phyloP scores from a whole-genome alignment of 2,888 invertebrate species.

The Petrolisthes manimaculis region DNA sequence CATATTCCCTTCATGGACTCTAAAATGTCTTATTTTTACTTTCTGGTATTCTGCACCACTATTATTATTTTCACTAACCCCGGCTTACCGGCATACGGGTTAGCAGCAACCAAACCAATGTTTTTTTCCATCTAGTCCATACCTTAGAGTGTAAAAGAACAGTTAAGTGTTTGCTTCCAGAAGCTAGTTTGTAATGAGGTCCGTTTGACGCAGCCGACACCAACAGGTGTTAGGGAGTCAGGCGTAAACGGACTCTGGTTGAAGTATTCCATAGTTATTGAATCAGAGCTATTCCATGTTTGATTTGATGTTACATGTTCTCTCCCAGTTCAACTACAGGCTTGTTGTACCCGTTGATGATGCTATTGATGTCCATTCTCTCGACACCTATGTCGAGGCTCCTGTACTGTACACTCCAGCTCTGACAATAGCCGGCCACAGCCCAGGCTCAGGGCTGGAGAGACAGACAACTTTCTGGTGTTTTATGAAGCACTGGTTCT shows the following conservation, averaged over 20 bases:
- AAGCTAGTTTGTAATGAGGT: constrained; percentile 63
- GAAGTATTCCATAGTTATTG: constrained; percentile 65
- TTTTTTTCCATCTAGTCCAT: constrained; percentile 64
- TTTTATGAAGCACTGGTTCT: constrained; percentile 61
- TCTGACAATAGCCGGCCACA: constrained; percentile 31
- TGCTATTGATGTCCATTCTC: constrained; percentile 63
- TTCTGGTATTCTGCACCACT: constrained; percentile 27
- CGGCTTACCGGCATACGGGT: constrained; percentile 55
- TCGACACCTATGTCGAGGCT: constrained; percentile 50
- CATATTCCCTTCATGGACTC: constrained; percentile 57
- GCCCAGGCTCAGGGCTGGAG: constrained; percentile 43
- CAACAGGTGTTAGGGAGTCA: constrained; percentile 37
- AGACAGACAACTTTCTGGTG: constrained; percentile 55
- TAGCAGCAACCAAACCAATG: constrained; percentile 63
- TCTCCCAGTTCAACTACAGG: constrained; percentile 62
- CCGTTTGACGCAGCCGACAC: constrained; percentile 38
- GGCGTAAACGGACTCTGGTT: constrained; percentile 53
- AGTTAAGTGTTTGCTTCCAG: constrained; percentile 63
- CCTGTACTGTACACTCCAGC: constrained; percentile 39
- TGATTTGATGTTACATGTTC: constrained; percentile 65
- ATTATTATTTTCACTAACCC: constrained; percentile 55
- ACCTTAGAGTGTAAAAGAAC: constrained; percentile 63
- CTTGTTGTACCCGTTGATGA: constrained; percentile 65
- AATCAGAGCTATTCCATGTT: constrained; percentile 64
- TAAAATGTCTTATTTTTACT: constrained; percentile 29